Base-by-base conservation (phyloP, 1,140 invertebrate species). In the Trypoxylus dichotomus region DNA sequence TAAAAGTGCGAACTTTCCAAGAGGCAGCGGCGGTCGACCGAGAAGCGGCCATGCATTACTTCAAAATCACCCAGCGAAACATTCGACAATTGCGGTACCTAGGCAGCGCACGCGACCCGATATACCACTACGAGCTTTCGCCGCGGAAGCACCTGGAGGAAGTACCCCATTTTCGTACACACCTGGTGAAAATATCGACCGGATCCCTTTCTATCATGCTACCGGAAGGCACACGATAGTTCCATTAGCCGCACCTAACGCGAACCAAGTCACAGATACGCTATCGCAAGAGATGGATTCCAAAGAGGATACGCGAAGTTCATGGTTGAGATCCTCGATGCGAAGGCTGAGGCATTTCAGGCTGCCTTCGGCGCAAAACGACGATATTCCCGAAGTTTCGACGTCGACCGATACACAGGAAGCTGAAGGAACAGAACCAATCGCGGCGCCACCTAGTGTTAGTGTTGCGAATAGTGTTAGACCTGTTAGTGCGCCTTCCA, bases 291-390 rank as follows among this genome's bases (percentile, higher is more conserved):
- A 68, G 11, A 68, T 68, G 27, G 27, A 25, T 68, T 29, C 60
- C 27, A 68, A 68, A 15, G 60, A 68, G 21, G 60, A 68, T 29
- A 68, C 19, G 19, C 60, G 60, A 25, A 29, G 60, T 68, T 68
- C 60, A 15, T 86, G 85, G 85, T 79, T 85, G 79, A 80, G 85
- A 60, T 83, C 79, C 74, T 86, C 85, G 11, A 86, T 86, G 85
- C 79, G 85, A 41, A 80, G 84, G 8, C 72, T 86, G 68, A 79
- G 82, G 43, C 85, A 85, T 74, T 78, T 86, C 11, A 76, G 79
- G 60, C 75, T 86, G 47, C 83, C 85, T 27, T 84, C 77, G 79
- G 80, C 58, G 54, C 29, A 27, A 15, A 68, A 68, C 63, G 74
- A 78, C 24, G 73, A 78, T 19, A 54, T 54, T 24, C 76, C 78